Base-by-base conservation (phyloP, 1,140 invertebrate genomes). In the Acyrthosiphon pisum region DNA sequence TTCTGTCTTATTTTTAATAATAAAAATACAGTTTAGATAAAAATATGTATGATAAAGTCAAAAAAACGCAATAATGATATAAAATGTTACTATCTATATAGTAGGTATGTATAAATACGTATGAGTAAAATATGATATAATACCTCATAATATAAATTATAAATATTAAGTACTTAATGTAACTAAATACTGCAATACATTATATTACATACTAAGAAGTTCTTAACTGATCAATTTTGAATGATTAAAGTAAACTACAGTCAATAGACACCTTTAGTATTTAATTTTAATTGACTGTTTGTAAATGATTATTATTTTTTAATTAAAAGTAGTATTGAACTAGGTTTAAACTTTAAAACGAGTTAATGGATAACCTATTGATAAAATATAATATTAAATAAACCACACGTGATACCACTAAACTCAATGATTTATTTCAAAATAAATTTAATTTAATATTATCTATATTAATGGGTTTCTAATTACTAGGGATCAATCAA, bases 391-490 rank as follows among this genome's bases (percentile, higher is more conserved):
- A 14, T 84, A 84, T 84, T 84, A 84, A 84, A 44, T 44, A 84
- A 44, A 84, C 41, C 9, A 44, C 11, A 84, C 9, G 41, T 84
- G 37, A 84, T 84, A 37, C 41, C 83, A 84, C 41, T 30, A 84
- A 30, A 7, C 14, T 35, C 26, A 84, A 84, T 44, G 37, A 84
- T 84, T 44, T 84, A 84, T 84, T 84, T 84, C 11, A 26, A 44
- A 84, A 84, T 84, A 44, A 84, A 84, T 44, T 26, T 44, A 84
- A 44, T 84, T 11, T 3, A 44, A 84, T 44, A 84, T 84, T 44
- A 84, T 84, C 83, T 30, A 84, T 18, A 44, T 2, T 84, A 84
- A 84, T 84, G 83, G 83, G 37, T 44, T 87, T 87, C 44, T 87
- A 87, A 87, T 87, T 87, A 48, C 8, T 84, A 14, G 37, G 14